These are phyloP conservation scores for Anisognathus igniventris DNA, from an alignment of 2,797 vertebrate genomes.

Conservation along the genomic window DNA sequence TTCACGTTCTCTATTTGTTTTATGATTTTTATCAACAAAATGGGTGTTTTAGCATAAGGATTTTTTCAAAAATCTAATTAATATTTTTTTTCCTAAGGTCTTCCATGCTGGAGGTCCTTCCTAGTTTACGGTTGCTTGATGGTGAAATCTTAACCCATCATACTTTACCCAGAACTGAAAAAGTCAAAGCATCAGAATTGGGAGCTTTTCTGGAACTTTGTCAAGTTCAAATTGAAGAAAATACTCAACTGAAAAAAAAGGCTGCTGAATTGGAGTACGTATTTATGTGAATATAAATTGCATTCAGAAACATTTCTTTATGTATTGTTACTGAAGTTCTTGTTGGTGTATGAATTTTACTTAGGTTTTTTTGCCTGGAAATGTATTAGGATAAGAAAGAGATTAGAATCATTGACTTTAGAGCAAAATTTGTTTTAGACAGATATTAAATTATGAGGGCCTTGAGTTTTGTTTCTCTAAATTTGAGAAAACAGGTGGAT, in stretches of 20 bases:
- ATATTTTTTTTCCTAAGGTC: conserved; percentile 66
- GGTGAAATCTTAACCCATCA: conserved; percentile 62
- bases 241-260: conserved; percentile 67
- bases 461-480: neutral
- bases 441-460: neutral
- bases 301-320: neutral
- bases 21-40: neutral
- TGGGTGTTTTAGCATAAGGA: neutral
- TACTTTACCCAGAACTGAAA: conserved; percentile 39
- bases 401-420: neutral
- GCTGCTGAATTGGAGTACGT: conserved; percentile 60
- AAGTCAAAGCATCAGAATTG: conserved; percentile 7
- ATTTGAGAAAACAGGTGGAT: neutral
- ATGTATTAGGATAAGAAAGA: neutral
- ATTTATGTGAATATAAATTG: neutral
- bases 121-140: conserved; percentile 76
- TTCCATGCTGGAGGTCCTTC: conserved; percentile 73
- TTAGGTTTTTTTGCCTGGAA: neutral
- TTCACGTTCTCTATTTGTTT: neutral
- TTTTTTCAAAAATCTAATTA: neutral
- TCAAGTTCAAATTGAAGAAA: conserved; percentile 79
- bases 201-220: conserved; percentile 80
- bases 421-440: neutral
- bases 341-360: neutral
- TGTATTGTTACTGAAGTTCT: neutral